Conservation (phyloP, 2,888 invertebrate species). For the Ochropacha duplaris region DNA sequence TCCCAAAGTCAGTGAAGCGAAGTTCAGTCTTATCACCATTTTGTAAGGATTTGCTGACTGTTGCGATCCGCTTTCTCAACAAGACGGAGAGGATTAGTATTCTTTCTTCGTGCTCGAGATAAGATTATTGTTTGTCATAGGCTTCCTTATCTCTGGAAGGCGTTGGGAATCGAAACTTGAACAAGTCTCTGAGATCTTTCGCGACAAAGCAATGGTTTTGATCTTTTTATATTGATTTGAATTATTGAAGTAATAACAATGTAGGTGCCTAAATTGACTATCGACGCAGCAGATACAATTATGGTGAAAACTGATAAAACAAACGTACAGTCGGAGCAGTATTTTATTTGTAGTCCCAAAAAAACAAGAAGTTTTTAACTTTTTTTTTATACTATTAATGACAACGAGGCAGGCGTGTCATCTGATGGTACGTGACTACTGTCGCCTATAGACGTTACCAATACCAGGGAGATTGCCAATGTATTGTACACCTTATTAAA, state of each 20-base stretch:
- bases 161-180: neutral
- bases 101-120: slow-evolving; percentile 9
- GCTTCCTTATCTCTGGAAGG: neutral
- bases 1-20: neutral
- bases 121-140: slow-evolving; percentile 9
- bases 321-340: too few relatives aligned
- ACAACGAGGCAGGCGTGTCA: too few relatives aligned
- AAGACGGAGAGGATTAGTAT: slow-evolving; percentile 5
- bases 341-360: too few relatives aligned
- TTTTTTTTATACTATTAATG: too few relatives aligned
- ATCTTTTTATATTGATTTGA: neutral
- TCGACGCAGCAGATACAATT: neutral
- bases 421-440: too few relatives aligned
- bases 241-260: too few relatives aligned
- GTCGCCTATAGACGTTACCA: too few relatives aligned
- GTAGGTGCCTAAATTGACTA: neutral
- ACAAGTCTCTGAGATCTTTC: neutral
- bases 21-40: neutral
- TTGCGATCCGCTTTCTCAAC: slow-evolving; percentile 10
- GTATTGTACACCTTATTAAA: too few relatives aligned
- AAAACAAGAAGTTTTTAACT: too few relatives aligned
- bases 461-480: too few relatives aligned
- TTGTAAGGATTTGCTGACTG: neutral
- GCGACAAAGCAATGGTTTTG: neutral
- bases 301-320: neutral